Percentiles rank a stretch among this genome's conserved stretches.
Conservation (phyloP, 2,113 vertebrate genomes). For the Marcusenius ussheri region DNA sequence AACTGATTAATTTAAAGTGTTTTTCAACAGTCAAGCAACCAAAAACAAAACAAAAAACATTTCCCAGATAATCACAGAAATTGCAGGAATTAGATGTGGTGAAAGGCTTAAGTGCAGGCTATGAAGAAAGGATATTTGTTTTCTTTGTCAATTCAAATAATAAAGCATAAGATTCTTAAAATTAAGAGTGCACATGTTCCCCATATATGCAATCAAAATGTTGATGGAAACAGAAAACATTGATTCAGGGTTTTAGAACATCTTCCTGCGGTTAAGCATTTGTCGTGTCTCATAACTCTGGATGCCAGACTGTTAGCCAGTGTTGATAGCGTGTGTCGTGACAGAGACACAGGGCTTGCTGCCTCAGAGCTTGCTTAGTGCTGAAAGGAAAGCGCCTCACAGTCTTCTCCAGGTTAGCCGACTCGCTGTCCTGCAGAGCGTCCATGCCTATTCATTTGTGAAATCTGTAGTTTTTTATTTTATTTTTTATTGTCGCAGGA, state of each 20-base stretch:
- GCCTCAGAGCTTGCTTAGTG: neutral
- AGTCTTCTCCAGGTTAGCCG: neutral
- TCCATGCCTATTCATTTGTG: neutral
- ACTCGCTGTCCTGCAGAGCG: neutral
- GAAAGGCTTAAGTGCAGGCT: neutral
- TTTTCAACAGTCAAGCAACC: neutral
- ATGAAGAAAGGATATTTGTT: neutral
- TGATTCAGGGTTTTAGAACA: neutral
- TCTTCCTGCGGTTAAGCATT: neutral
- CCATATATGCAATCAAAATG: neutral
- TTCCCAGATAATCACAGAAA: neutral
- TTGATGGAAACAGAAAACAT: neutral
- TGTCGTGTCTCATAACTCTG: neutral
- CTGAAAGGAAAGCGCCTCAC: conserved; percentile 5
- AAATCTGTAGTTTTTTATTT: neutral
- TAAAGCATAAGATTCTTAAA: neutral
- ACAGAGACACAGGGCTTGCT: neutral
- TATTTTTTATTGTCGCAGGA: conserved; percentile 35
- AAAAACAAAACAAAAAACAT: neutral
- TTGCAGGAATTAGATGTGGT: neutral
- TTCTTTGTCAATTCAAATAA: neutral
- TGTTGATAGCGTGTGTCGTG: neutral
- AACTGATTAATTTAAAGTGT: neutral
- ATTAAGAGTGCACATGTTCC: neutral
- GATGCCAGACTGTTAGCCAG: neutral